Conservation (phyloP, 2,888 invertebrate genomes). For the Frankliniella intonsa region DNA sequence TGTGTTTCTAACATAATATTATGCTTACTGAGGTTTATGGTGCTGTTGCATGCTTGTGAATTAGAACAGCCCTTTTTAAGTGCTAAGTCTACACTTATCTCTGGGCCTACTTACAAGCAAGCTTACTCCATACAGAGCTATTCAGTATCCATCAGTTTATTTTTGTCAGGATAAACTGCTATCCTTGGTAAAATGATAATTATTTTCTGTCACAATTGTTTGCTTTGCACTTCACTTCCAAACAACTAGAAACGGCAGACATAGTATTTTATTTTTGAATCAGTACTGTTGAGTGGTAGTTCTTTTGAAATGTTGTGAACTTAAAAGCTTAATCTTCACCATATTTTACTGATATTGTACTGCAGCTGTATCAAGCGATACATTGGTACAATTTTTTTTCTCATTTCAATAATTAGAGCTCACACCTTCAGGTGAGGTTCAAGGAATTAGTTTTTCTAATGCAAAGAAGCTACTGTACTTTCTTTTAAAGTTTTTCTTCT, state of each 20-base stretch:
- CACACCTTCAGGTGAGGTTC: no score
- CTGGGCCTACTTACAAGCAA: neutral
- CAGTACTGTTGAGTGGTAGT: no score
- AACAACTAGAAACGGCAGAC: neutral
- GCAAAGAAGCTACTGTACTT: neutral
- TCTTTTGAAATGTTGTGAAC: no score
- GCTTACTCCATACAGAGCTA: neutral
- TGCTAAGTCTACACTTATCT: neutral
- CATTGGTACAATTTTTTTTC: no score
- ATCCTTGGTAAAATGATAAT: neutral
- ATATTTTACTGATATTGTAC: no score
- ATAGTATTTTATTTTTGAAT: no score
- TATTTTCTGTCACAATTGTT: neutral
- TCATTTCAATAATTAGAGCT: no score
- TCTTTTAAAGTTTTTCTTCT: neutral
- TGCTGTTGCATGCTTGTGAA: slow-evolving; percentile 22
- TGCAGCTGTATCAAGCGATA: no score
- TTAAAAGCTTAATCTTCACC: no score
- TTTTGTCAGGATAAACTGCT: neutral
- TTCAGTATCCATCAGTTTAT: neutral
- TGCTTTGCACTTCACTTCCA: neutral
- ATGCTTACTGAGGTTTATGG: slow-evolving; percentile 20
- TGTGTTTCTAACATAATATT: neutral
- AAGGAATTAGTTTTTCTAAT: no score
- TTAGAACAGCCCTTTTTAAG: slow-evolving; percentile 2